These are phyloP conservation scores for Coluber constrictor DNA, from an alignment of 2,797 vertebrate species.

Conservation along the genomic window DNA sequence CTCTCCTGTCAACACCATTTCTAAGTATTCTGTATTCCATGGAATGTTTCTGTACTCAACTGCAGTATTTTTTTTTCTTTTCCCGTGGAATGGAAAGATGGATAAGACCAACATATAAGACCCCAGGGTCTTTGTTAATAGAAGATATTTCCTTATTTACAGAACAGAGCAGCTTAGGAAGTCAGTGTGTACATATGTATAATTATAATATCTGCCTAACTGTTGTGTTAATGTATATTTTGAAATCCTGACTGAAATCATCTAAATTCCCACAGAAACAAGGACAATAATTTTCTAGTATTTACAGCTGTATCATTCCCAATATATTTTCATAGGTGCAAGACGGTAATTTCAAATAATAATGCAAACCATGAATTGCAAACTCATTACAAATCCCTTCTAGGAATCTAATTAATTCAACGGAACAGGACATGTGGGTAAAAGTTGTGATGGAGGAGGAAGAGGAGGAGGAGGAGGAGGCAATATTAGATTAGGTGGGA, in stretches of 20 bases:
- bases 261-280: neutral
- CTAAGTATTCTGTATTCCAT: neutral
- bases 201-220: neutral
- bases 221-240: neutral
- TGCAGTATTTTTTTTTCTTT: neutral
- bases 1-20: neutral
- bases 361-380: neutral
- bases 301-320: neutral
- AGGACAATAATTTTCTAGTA: neutral
- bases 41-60: neutral
- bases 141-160: neutral
- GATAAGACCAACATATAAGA: neutral
- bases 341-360: neutral
- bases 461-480: no score
- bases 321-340: neutral
- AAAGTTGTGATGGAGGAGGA: neutral
- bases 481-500: neutral
- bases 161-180: neutral
- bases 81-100: neutral
- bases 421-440: neutral
- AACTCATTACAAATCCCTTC: neutral
- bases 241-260: neutral
- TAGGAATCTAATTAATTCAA: neutral
- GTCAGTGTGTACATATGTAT: neutral
- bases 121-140: neutral